Percentiles rank a stretch among this genome's conserved stretches.
Evolutionary conservation across 2,797 vertebrate species (phyloP).

Genomic region (Phrynocephalus vlangalii): DNA sequence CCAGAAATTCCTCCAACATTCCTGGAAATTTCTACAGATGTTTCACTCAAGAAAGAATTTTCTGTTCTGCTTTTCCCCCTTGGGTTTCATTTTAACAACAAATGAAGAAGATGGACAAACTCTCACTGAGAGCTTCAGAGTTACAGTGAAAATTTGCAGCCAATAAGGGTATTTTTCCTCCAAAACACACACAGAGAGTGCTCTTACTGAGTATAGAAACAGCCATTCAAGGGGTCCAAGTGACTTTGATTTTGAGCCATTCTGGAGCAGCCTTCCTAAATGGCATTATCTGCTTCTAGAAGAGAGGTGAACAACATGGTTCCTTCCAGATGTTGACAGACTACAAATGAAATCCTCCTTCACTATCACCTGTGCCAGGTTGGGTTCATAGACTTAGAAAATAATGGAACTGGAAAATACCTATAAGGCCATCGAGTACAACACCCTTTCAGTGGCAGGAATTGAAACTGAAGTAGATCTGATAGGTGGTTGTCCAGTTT

Average conservation of each 20-base stretch:
- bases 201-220: background rate
- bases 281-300: background rate
- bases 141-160: background rate
- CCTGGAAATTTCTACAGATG: background rate
- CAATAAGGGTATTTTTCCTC: too few relatives aligned
- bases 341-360: background rate
- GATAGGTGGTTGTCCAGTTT: too few relatives aligned
- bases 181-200: too few relatives aligned
- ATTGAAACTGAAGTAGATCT: too few relatives aligned
- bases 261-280: background rate
- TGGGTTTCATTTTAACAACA: background rate
- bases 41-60: background rate
- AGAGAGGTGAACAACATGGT: background rate
- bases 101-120: background rate
- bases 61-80: too few relatives aligned
- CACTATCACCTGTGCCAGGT: background rate
- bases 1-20: background rate
- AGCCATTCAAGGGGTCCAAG: background rate
- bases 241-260: background rate
- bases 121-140: background rate
- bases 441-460: too few relatives aligned
- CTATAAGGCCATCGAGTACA: too few relatives aligned
- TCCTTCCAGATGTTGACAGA: background rate
- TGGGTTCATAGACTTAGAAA: background rate
- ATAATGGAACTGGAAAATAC: too few relatives aligned